Evolutionary conservation across 2,797 vertebrate species (phyloP), one percentile per base, ranked within the genome.

Genomic region (Anguilla megastoma): DNA sequence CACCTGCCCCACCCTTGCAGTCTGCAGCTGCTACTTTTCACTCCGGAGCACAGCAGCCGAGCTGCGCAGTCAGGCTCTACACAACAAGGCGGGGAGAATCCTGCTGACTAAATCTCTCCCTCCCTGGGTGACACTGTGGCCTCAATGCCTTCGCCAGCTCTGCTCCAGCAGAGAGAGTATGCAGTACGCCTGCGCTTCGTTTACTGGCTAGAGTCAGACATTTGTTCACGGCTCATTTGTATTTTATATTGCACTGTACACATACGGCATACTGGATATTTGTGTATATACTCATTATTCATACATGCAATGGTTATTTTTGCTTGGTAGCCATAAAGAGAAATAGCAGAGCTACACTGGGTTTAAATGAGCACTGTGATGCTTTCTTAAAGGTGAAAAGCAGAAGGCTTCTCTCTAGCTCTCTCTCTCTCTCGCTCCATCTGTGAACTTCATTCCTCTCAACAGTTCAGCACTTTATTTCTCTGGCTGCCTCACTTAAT

Each of bases 231-330:
- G 66, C n/a, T 33, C 63, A 74, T 33, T 74, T 33, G 30, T 74
- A 33, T 74, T 30, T 33, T 74, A 74, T 74, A 74, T 18, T 74
- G 9, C 5, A 33, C 69, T 74, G 69, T 27, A 66, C 63, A 66
- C 63, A 66, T 27, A 58, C 8, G 8, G 8, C 16, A 71, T 27
- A 71, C 69, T 71, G 69, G n/a, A 33, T 74, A 74, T 33, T 9
- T 74, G 30, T 74, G 69, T 12, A 74, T 16, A 66, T 27, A 66
- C n/a, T 6, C 63, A 66, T 74, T 30, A 33, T 74, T 74, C 10
- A 74, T 74, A 74, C 30, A 74, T 74, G 9, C n/a, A 74, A 63
- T 63, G 24, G 69, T 74, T 30, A 74, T 30, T 74, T 74, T 74
- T 74, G 69, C 69, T 74, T 33, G 69, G 27, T 12, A 12, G 30